Percentiles rank a stretch among this genome's conserved stretches.
Conservation (phyloP, 2,888 invertebrate genomes). For the Drosophila mimetica region DNA sequence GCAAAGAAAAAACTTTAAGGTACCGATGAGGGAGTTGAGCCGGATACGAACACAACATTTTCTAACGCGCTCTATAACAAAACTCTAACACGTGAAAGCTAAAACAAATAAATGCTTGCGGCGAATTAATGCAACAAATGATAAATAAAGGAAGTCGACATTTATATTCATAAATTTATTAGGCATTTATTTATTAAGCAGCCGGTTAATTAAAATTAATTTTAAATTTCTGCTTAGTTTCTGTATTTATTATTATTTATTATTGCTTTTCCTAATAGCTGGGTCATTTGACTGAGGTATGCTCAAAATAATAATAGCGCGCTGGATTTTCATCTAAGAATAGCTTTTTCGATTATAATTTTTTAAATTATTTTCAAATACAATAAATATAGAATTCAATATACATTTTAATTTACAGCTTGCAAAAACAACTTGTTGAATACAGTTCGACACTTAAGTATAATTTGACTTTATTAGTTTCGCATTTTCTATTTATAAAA, state of each 20-base stretch:
- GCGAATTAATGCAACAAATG: conserved; percentile 66
- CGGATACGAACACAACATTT: conserved; percentile 28
- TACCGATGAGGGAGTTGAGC: conserved; percentile 8
- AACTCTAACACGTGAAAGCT: conserved; percentile 1
- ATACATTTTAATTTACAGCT: conserved; percentile 50
- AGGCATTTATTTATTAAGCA: no score
- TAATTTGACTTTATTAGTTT: conserved; percentile 46
- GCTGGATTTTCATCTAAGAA: conserved; percentile 24
- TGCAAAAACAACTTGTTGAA: conserved; percentile 12
- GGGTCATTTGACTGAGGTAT: not conserved
- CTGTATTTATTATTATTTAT: not conserved
- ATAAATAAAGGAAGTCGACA: conserved; percentile 48
- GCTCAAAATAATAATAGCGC: conserved; percentile 1
- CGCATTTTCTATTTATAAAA: conserved; percentile 71
- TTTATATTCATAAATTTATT: conserved; percentile 11
- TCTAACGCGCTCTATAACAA: conserved; percentile 22
- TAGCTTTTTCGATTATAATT: conserved; percentile 43
- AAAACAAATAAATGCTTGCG: conserved; percentile 39
- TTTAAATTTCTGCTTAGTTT: conserved; percentile 3
- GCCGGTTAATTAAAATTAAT: not conserved
- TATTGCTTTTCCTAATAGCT: not conserved
- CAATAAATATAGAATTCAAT: not conserved
- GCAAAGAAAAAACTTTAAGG: conserved; percentile 15
- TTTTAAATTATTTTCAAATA: conserved; percentile 13
- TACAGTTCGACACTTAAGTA: conserved; percentile 6